Evolutionary conservation across 2,888 invertebrate species (phyloP).

Genomic region (Halocaridina rubra): DNA sequence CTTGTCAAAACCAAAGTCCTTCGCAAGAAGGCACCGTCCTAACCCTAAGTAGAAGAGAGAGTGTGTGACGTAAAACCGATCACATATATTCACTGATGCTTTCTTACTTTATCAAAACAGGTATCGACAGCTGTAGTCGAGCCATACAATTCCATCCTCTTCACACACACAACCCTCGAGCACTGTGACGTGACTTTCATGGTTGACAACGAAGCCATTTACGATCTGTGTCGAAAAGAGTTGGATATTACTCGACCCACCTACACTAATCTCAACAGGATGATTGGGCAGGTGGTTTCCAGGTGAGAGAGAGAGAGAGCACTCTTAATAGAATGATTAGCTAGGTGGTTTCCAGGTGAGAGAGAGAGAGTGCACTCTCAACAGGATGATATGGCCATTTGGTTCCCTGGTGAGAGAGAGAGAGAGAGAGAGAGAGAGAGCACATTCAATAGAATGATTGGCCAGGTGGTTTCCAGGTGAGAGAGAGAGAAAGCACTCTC

Average conservation of each 20-base stretch:
- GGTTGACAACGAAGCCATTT: conserved; percentile 88
- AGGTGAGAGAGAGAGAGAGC: neutral
- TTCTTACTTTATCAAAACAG: conserved; percentile 63
- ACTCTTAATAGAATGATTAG: neutral
- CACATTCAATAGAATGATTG: conserved; percentile 85
- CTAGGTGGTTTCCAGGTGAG: conserved; percentile 36
- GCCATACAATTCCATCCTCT: conserved; percentile 91
- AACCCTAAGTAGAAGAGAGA: too few species aligned
- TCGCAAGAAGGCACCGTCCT: neutral
- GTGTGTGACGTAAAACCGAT: too few species aligned
- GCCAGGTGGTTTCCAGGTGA: conserved; percentile 66
- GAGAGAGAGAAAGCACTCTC: neutral
- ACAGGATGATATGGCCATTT: neutral
- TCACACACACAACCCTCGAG: conserved; percentile 90
- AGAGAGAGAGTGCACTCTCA: neutral
- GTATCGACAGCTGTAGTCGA: conserved; percentile 86
- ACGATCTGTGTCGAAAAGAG: conserved; percentile 82
- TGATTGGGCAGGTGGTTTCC: conserved; percentile 75
- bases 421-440: neutral
- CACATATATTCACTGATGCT: neutral
- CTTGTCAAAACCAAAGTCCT: too few species aligned
- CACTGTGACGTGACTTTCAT: conserved; percentile 78
- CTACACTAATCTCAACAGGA: conserved; percentile 89
- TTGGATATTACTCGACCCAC: conserved; percentile 75
- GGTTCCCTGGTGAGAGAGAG: neutral